Evolutionary conservation across 2,888 invertebrate species (phyloP).

Genomic region (Penaeus monodon): DNA sequence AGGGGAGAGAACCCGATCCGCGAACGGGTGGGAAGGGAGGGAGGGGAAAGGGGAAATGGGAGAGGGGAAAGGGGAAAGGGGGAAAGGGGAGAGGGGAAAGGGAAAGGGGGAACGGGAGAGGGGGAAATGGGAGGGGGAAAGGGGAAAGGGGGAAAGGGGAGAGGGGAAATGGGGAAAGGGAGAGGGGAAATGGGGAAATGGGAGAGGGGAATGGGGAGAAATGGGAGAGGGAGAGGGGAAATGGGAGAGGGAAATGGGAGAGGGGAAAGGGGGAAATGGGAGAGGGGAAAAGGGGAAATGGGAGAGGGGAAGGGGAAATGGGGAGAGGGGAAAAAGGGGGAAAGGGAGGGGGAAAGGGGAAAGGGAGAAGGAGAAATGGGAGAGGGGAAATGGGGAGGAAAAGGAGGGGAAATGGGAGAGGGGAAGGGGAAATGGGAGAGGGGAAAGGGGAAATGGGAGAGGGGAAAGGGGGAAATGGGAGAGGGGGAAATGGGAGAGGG

Average conservation of each 20-base stretch:
- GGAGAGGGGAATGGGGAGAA: background rate
- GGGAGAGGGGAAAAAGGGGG: background rate
- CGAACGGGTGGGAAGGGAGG: background rate
- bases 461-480: too few species aligned
- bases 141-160: background rate
- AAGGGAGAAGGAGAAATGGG: too few species aligned
- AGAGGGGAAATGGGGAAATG: too few species aligned
- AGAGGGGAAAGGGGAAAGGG: background rate
- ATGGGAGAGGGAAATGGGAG: background rate
- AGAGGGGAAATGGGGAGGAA: too few species aligned
- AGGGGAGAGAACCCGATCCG: too few species aligned
- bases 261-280: background rate
- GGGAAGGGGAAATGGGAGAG: too few species aligned
- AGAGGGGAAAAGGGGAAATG: background rate
- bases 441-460: too few species aligned
- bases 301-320: too few species aligned
- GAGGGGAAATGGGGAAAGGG: background rate
- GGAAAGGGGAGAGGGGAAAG: background rate
- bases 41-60: background rate
- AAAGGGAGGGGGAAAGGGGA: background rate
- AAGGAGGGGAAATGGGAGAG: too few species aligned
- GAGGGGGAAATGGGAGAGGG: too few species aligned
- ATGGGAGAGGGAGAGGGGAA: background rate
- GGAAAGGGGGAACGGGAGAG: too few species aligned
- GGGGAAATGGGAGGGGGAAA: background rate